These are phyloP conservation scores for Chloroclysta siterata DNA, from an alignment of 2,888 invertebrate species.

Conservation along the genomic window DNA sequence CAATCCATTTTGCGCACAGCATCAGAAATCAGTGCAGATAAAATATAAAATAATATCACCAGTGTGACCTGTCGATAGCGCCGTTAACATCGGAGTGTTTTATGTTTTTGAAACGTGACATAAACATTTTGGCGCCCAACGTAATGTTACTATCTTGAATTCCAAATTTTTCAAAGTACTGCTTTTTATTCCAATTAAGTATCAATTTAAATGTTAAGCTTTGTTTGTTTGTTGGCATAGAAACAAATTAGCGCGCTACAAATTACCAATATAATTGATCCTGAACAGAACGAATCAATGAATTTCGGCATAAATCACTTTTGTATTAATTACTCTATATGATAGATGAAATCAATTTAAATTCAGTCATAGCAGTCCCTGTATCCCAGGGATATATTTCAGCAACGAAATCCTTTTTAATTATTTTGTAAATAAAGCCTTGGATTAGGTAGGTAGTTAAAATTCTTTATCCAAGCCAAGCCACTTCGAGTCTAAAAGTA, in stretches of 20 bases:
- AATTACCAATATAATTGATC: not conserved
- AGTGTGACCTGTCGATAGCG: slow-evolving; percentile 45
- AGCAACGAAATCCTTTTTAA: no score
- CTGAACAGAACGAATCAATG: not conserved
- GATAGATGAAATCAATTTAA: no score
- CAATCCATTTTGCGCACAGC: slow-evolving; percentile 29
- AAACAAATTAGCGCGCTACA: not conserved
- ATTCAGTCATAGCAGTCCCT: no score
- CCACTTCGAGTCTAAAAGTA: slow-evolving; percentile 19
- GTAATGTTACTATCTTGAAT: not conserved
- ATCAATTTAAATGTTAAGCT: not conserved
- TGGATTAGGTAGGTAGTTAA: not conserved
- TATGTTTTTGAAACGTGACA: slow-evolving; percentile 42
- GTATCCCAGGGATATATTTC: no score
- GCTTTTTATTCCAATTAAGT: not conserved
- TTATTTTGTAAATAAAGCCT: not conserved
- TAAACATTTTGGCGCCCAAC: slow-evolving; percentile 47
- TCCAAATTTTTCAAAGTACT: not conserved
- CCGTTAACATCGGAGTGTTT: slow-evolving; percentile 41
- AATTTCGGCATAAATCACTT: not conserved
- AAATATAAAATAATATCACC: slow-evolving; percentile 48
- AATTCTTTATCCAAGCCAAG: not conserved
- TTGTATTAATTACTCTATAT: not conserved
- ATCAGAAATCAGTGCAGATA: slow-evolving; percentile 30
- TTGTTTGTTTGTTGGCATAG: not conserved